Percentiles rank a stretch among this genome's conserved stretches.
phyloP scores from a whole-genome alignment of 2,888 invertebrate species.

The Cephus nigrinus region DNA sequence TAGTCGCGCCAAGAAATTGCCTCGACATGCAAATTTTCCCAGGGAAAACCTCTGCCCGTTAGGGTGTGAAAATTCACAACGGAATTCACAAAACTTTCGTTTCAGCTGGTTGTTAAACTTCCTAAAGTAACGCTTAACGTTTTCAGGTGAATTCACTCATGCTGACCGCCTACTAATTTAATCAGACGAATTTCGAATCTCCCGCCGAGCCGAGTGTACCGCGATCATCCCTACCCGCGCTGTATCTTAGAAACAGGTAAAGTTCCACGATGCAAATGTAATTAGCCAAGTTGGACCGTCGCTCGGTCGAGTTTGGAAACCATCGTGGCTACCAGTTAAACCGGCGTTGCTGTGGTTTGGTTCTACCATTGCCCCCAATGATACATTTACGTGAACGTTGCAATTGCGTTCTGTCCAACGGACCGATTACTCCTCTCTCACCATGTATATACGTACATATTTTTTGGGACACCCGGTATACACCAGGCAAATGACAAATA shows the following conservation, averaged over 20 bases:
- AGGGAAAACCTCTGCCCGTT: not conserved
- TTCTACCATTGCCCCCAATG: not conserved
- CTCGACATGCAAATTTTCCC: not conserved
- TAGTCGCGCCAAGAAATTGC: not conserved
- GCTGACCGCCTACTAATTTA: conserved; percentile 14
- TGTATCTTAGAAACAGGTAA: conserved; percentile 19
- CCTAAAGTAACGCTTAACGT: not conserved
- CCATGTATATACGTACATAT: not conserved
- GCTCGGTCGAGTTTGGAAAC: conserved; percentile 5
- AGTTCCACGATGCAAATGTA: conserved; percentile 39
- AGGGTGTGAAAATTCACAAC: not conserved
- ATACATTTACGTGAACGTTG: not conserved
- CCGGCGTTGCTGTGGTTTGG: not conserved
- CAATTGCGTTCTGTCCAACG: not conserved
- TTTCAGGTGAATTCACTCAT: not conserved
- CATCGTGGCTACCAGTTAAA: not conserved
- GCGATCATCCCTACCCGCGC: not conserved
- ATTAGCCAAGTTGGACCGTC: conserved; percentile 27
- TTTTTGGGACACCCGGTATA: not conserved
- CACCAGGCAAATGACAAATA: not conserved
- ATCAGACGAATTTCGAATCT: conserved; percentile 19
- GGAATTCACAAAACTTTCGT: not conserved
- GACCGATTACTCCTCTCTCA: not conserved
- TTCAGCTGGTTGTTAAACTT: not conserved
- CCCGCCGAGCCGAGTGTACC: not conserved